Conservation (phyloP, 2,888 invertebrate genomes). For the Loripinus fragilis region DNA sequence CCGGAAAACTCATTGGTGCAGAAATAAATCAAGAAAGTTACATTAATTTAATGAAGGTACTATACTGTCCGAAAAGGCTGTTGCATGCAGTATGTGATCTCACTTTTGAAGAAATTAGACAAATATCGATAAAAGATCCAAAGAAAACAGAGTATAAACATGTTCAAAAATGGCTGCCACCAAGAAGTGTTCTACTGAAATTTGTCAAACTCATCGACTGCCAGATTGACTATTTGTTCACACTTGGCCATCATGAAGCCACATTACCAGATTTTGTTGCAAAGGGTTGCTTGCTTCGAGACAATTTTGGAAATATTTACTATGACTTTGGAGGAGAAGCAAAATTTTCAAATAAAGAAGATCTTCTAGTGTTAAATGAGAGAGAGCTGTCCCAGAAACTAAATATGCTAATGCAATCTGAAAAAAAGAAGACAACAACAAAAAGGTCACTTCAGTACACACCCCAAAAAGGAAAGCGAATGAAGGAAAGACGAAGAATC, state of each 20-base stretch:
- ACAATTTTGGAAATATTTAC: neutral
- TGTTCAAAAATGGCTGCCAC: constrained; percentile 17
- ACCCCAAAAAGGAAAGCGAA: too few species aligned
- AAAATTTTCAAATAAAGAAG: neutral
- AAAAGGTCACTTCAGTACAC: too few species aligned
- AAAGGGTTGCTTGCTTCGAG: neutral
- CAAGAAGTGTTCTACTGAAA: neutral
- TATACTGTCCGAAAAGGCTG: neutral
- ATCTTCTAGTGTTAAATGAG: neutral
- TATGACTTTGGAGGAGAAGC: neutral
- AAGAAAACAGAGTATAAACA: constrained; percentile 7
- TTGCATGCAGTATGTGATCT: neutral
- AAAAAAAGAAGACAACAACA: too few species aligned
- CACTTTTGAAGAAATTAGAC: neutral
- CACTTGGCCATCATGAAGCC: neutral
- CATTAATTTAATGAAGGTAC: neutral
- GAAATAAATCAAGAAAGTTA: neutral
- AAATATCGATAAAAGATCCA: constrained; percentile 26
- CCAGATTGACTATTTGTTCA: neutral
- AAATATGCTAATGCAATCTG: too few species aligned
- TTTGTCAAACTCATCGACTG: neutral
- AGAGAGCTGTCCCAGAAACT: neutral
- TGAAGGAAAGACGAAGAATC: too few species aligned
- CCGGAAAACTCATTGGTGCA: neutral
- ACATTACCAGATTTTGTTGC: neutral